Base-by-base conservation (phyloP, 1,140 invertebrate genomes). In the Neotoxoptera formosana region DNA sequence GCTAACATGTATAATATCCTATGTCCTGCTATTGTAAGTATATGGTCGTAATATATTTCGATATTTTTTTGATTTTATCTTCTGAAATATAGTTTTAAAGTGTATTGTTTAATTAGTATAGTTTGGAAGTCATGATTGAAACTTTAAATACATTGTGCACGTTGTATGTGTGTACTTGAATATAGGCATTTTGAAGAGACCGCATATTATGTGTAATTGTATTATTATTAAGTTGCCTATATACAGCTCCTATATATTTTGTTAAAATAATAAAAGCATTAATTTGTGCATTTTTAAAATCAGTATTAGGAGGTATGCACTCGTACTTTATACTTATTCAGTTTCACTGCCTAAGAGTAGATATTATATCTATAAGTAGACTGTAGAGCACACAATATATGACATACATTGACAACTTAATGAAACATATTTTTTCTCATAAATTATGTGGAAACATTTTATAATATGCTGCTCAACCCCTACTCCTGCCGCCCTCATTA, bases 401-500 rank as follows among this genome's bases (percentile, higher is more conserved):
- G 6, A 7, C 30, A 17, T 76, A 76, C 11, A n/a, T 67, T n/a
- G 30, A 67, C 17, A 76, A n/a, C 60, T 76, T n/a, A 76, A 76
- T 76, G 14, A 76, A 76, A 76, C 60, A 76, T 76, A 76, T n/a
- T 76, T 67, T 76, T n/a, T 6, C 60, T 76, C 23, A 76, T 76
- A n/a, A 76, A 76, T n/a, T n/a, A 76, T n/a, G n/a, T n/a, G 60
- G 14, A 17, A 76, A n/a, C 17, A 76, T 76, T 76, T 17, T 76
- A 76, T 76, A 34, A 76, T 76, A 34, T n/a, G 2, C 60, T n/a
- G 21, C 8, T 47, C 45, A 87, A 30, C 45, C 45, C 45, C 84
- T 87, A 87, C 84, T 87, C 84, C 45, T 87, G 25, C 45, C 45
- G 84, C 84, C 30, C 84, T 87, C 84, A 87, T 87, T 86, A 86